phyloP scores from a whole-genome alignment of 2,113 vertebrate species.

The Rissa tridactyla region DNA sequence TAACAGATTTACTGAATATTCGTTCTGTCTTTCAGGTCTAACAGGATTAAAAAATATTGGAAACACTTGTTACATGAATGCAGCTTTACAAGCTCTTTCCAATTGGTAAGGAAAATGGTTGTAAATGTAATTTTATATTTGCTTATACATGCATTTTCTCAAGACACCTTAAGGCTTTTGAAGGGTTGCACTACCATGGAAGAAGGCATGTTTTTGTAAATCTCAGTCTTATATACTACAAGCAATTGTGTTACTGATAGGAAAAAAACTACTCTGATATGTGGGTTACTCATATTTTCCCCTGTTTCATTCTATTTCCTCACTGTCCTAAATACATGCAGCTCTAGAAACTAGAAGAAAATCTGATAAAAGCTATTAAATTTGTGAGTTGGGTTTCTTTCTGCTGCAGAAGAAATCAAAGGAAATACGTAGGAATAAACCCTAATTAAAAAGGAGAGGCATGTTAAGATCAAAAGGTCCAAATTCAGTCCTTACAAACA shows the following conservation, averaged over 20 bases:
- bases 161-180: background rate
- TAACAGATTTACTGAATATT: background rate
- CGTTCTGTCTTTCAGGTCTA: conserved; percentile 80
- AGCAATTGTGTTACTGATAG: background rate
- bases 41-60: conserved; percentile 98
- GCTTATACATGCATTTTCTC: background rate
- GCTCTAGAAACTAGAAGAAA: background rate
- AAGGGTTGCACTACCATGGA: background rate
- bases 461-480: background rate
- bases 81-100: conserved; percentile 95
- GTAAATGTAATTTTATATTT: background rate
- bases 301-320: background rate
- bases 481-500: background rate
- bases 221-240: background rate
- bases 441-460: background rate
- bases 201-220: background rate
- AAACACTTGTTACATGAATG: conserved; percentile 99
- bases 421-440: background rate
- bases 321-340: background rate
- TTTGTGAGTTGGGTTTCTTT: background rate
- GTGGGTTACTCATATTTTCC: background rate
- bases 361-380: background rate
- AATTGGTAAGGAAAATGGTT: conserved; percentile 85
- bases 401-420: background rate
- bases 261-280: background rate